Evolutionary conservation across 2,113 vertebrate species (phyloP).

Genomic region (Corythornis cristatus): DNA sequence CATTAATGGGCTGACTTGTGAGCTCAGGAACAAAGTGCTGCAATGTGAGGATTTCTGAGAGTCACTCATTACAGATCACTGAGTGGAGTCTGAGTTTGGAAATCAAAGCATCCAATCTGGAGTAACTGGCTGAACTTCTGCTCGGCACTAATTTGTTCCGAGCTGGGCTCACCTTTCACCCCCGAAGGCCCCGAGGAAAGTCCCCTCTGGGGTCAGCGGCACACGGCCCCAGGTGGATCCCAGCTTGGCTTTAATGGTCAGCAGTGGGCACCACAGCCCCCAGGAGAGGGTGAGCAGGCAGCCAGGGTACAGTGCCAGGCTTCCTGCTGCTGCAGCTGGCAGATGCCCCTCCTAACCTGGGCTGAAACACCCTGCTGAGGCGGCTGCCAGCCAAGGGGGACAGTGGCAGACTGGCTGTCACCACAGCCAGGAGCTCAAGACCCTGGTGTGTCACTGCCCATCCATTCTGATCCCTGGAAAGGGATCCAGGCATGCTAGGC

Average conservation of each 20-base stretch:
- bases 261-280: not conserved
- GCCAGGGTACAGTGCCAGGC: not conserved
- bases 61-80: slow-evolving; percentile 78
- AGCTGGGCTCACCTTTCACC: slow-evolving; percentile 74
- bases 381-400: not conserved
- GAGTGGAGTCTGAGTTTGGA: slow-evolving; percentile 74
- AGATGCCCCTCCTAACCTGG: not conserved
- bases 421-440: not conserved
- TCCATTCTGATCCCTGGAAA: not conserved
- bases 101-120: slow-evolving; percentile 79
- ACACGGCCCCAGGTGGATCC: slow-evolving; percentile 39
- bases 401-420: not conserved
- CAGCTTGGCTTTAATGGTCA: slow-evolving; percentile 23
- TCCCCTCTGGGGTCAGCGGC: slow-evolving; percentile 67
- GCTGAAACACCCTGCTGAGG: not conserved
- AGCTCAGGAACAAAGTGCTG: slow-evolving; percentile 77
- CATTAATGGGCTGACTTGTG: slow-evolving; percentile 79
- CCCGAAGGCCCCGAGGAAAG: slow-evolving; percentile 55
- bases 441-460: not conserved
- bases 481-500: not conserved
- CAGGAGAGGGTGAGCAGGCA: not conserved
- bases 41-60: slow-evolving; percentile 79
- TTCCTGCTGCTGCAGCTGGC: not conserved
- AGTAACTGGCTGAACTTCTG: slow-evolving; percentile 78
- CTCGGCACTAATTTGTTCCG: slow-evolving; percentile 77